Percentiles rank a stretch among this genome's conserved stretches.
These are phyloP conservation scores for Pseudopodoces humilis DNA, from an alignment of 2,113 vertebrate genomes.

Conservation along the genomic window DNA sequence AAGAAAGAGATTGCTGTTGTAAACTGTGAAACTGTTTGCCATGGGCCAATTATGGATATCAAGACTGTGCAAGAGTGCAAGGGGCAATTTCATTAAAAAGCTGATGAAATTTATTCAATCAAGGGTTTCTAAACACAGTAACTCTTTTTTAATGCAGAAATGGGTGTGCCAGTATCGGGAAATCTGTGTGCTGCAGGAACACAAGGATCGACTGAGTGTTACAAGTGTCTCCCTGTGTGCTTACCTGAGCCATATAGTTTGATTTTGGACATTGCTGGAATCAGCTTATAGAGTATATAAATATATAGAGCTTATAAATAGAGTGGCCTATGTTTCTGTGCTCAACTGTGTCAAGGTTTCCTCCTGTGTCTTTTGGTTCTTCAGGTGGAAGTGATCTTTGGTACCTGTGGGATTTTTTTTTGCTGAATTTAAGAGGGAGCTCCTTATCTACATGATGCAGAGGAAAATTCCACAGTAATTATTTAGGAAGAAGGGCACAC, in stretches of 20 bases:
- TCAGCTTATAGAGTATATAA: not conserved
- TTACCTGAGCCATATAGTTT: not conserved
- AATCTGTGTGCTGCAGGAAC: not conserved
- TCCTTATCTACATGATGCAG: not conserved
- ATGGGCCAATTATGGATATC: not conserved
- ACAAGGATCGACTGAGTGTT: accelerated
- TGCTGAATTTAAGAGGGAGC: not conserved
- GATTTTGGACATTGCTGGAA: not conserved
- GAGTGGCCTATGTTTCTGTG: not conserved
- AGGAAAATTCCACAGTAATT: not conserved
- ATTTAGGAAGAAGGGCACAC: not conserved
- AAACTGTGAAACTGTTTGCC: not conserved
- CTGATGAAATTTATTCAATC: not conserved
- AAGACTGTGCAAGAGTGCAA: not conserved
- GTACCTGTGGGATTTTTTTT: not conserved
- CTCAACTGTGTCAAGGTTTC: not conserved
- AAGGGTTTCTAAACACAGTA: not conserved
- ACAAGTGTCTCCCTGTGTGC: accelerated
- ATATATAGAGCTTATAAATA: not conserved
- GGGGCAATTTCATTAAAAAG: not conserved
- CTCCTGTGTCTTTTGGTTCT: not conserved
- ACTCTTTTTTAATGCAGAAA: no score
- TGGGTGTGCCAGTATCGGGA: not conserved
- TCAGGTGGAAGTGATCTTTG: not conserved
- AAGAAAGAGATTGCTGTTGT: not conserved